phyloP scores from a whole-genome alignment of 1,140 invertebrate genomes.

The Lordiphosa stackelbergi region DNA sequence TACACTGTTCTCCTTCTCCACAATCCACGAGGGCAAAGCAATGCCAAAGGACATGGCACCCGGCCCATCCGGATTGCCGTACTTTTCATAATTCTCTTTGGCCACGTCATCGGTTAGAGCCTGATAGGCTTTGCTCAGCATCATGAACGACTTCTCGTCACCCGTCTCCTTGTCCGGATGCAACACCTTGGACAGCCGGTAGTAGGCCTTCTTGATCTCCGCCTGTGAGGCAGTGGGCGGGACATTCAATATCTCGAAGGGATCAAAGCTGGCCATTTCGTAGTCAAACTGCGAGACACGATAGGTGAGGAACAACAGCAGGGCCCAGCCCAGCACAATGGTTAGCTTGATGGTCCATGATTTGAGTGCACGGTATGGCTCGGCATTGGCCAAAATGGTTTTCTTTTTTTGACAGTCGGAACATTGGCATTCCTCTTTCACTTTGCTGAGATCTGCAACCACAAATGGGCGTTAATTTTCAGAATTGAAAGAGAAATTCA shows the following conservation, averaged over 20 bases:
- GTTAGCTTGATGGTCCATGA: constrained; percentile 81
- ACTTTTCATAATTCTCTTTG: constrained; percentile 98
- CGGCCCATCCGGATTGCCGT: constrained; percentile 99
- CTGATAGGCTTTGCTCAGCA: constrained; percentile 96
- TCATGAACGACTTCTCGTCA: constrained; percentile 98
- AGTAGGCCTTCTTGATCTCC: constrained; percentile 97
- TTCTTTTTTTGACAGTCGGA: constrained; percentile 91
- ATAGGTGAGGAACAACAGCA: constrained; percentile 92
- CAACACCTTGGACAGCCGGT: constrained; percentile 92
- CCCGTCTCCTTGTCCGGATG: constrained; percentile 99
- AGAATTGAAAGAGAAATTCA: not conserved
- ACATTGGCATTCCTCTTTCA: constrained; percentile 90
- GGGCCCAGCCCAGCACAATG: constrained; percentile 92
- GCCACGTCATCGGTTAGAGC: constrained; percentile 97
- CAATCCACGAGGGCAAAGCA: constrained; percentile 99
- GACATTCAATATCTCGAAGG: constrained; percentile 96
- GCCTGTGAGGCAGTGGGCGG: constrained; percentile 88
- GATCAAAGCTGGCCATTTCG: constrained; percentile 99
- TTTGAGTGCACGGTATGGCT: constrained; percentile 92
- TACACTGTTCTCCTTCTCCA: constrained; percentile 99
- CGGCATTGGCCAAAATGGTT: constrained; percentile 86
- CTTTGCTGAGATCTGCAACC: constrained; percentile 83
- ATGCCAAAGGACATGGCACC: constrained; percentile 99
- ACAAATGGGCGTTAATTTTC: not conserved
- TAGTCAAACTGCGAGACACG: constrained; percentile 98